Percentiles rank a stretch among this genome's conserved stretches.
These are phyloP conservation scores for Catocala nupta DNA, from an alignment of 2,888 invertebrate genomes.

Conservation along the genomic window DNA sequence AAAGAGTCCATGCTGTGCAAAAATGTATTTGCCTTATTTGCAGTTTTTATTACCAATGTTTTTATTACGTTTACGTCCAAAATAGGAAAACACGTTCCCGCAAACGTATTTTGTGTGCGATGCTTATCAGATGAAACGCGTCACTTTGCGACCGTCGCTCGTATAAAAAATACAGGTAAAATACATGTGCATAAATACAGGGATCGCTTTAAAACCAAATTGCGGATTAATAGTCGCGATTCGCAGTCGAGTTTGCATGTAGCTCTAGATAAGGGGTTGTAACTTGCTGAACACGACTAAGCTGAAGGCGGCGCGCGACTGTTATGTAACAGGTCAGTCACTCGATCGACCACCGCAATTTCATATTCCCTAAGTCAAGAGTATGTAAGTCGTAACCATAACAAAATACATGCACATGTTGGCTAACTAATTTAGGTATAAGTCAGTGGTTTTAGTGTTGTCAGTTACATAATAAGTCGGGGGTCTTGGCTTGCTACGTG, in stretches of 20 bases:
- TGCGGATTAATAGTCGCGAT: conserved; percentile 75
- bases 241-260: conserved; percentile 75
- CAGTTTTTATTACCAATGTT: conserved; percentile 19
- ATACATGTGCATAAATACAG: conserved; percentile 36
- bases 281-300: conserved; percentile 63
- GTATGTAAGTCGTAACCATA: conserved; percentile 16
- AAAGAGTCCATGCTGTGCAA: conserved; percentile 38
- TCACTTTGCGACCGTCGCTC: conserved; percentile 11
- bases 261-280: conserved; percentile 77
- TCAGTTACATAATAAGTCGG: conserved; percentile 38
- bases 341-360: conserved; percentile 32
- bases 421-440: conserved; percentile 33
- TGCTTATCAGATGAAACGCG: conserved; percentile 36
- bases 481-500: conserved; percentile 53
- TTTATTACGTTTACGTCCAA: conserved; percentile 25
- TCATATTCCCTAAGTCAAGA: conserved; percentile 22
- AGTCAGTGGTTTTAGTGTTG: conserved; percentile 16
- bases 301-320: conserved; percentile 53
- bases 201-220: conserved; percentile 59
- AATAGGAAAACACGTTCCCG: conserved; percentile 23
- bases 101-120: conserved; percentile 17
- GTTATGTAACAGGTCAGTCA: conserved; percentile 47
- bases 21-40: conserved; percentile 32
- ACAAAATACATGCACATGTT: conserved; percentile 33
- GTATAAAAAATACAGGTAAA: conserved; percentile 36